Conservation (phyloP, 2,113 vertebrate genomes). For the Neogobius melanostomus region DNA sequence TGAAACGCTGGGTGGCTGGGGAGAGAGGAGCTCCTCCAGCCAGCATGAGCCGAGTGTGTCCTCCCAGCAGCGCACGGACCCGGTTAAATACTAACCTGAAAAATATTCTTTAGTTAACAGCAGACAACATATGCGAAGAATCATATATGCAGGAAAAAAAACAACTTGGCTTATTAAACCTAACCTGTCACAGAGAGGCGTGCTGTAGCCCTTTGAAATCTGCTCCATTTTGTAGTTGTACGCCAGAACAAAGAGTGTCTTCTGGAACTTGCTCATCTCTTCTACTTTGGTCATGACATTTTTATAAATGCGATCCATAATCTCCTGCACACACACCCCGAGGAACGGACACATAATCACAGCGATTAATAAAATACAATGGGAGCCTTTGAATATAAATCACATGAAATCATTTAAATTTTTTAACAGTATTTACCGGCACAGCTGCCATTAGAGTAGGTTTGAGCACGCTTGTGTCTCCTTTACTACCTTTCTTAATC, state of each 20-base stretch:
- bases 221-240: conserved; percentile 99
- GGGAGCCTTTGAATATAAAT: neutral
- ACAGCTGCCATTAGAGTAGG: conserved; percentile 98
- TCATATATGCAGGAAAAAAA: neutral
- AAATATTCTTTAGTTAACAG: neutral
- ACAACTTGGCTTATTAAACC: neutral
- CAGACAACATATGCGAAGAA: neutral
- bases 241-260: conserved; percentile 90
- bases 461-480: conserved; percentile 88
- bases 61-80: conserved; percentile 88
- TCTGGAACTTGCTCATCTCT: conserved; percentile 91
- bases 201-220: conserved; percentile 88
- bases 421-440: conserved; percentile 81
- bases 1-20: conserved; percentile 93
- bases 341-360: neutral
- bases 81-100: conserved; percentile 89
- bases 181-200: conserved; percentile 92
- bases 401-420: neutral
- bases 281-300: conserved; percentile 98
- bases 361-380: neutral
- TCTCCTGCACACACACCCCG: conserved; percentile 82
- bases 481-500: conserved; percentile 99
- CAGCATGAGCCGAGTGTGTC: conserved; percentile 86
- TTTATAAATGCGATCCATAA: conserved; percentile 99
- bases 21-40: conserved; percentile 95